These are phyloP conservation scores for Hirtodrosophila alboralis DNA, from an alignment of 2,888 invertebrate species.

Conservation along the genomic window DNA sequence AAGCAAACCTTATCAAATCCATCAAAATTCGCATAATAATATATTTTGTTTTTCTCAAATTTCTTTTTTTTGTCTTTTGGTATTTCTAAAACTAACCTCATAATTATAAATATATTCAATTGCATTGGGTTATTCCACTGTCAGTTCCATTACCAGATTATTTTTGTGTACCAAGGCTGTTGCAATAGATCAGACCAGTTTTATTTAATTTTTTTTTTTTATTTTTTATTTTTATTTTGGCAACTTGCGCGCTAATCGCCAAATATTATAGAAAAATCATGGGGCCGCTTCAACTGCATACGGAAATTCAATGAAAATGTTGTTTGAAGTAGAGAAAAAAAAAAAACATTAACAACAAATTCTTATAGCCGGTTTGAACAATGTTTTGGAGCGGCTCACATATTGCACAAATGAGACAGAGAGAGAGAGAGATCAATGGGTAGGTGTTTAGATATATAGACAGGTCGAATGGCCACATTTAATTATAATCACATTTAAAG, in stretches of 20 bases:
- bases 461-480: constrained; percentile 16
- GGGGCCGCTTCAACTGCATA: constrained; percentile 31
- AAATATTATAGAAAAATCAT: constrained; percentile 45
- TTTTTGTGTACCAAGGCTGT: constrained; percentile 25
- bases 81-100: too few species aligned
- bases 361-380: constrained; percentile 19
- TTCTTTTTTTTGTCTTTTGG: too few species aligned
- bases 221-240: constrained; percentile 19
- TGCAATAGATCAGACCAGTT: constrained; percentile 41
- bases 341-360: too few species aligned
- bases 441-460: constrained; percentile 28
- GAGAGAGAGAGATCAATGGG: constrained; percentile 33
- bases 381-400: constrained; percentile 17
- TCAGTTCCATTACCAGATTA: neutral
- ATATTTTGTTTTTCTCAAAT: too few species aligned
- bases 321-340: constrained; percentile 16
- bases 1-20: too few species aligned
- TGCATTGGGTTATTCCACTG: constrained; percentile 8
- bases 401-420: constrained; percentile 38
- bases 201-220: constrained; percentile 26
- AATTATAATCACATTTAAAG: constrained; percentile 41
- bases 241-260: constrained; percentile 28
- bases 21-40: too few species aligned
- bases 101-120: neutral
- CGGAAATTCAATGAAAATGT: constrained; percentile 63